Conservation (phyloP, 1,140 invertebrate species). For the Leptestheria dahalacensis region DNA sequence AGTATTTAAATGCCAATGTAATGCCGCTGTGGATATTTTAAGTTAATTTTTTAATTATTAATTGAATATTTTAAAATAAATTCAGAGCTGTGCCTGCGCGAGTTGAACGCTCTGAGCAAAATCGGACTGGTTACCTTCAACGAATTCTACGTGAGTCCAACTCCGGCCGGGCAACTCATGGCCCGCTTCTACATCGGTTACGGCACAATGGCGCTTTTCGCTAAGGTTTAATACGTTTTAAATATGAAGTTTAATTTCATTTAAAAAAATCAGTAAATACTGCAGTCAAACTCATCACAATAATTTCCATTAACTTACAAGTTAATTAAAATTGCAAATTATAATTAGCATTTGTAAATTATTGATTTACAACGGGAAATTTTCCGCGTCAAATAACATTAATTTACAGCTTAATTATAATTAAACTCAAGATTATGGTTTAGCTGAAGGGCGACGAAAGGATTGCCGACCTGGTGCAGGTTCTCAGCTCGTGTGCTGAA, state of each 20-base stretch:
- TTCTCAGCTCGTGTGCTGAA: conserved; percentile 38
- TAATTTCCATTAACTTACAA: too few relatives aligned
- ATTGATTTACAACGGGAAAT: too few relatives aligned
- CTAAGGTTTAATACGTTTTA: too few relatives aligned
- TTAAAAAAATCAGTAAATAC: too few relatives aligned
- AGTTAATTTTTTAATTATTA: neutral
- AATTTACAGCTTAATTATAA: neutral
- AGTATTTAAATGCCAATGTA: too few relatives aligned
- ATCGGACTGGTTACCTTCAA: conserved; percentile 37
- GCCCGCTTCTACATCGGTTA: conserved; percentile 44
- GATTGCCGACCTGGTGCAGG: conserved; percentile 24
- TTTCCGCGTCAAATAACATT: too few relatives aligned
- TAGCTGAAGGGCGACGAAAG: conserved; percentile 32
- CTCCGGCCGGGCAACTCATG: conserved; percentile 40
- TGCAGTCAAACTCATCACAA: too few relatives aligned
- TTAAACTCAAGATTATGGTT: neutral
- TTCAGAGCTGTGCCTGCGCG: conserved; percentile 37
- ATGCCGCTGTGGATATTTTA: too few relatives aligned
- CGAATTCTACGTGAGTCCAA: conserved; percentile 36
- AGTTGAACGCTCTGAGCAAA: conserved; percentile 37
- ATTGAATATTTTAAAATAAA: conserved; percentile 19
- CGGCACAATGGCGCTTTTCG: conserved; percentile 43
- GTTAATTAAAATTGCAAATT: too few relatives aligned
- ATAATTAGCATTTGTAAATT: too few relatives aligned
- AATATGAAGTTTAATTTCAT: too few relatives aligned